phyloP scores from a whole-genome alignment of 2,797 vertebrate species.

The Acanthis flammea region DNA sequence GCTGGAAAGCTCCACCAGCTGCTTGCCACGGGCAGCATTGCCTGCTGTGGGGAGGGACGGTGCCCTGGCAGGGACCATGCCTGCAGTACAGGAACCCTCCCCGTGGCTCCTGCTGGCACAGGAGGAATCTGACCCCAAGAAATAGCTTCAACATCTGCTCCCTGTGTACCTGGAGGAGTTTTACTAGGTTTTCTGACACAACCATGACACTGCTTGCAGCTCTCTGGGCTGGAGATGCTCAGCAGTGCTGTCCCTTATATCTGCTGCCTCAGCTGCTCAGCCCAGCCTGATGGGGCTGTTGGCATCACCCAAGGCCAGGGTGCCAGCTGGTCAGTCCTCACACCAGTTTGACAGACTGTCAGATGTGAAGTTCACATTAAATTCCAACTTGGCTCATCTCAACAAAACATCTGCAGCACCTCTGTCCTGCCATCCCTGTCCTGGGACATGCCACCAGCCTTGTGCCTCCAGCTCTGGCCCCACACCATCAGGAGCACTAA shows the following conservation, averaged over 20 bases:
- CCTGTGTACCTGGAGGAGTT: neutral
- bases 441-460: neutral
- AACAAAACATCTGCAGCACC: accelerated
- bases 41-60: neutral
- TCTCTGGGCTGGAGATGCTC: neutral
- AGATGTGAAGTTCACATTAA: neutral
- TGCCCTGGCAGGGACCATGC: accelerated
- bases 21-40: accelerated
- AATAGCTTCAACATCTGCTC: conserved; percentile 1
- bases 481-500: neutral
- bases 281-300: accelerated
- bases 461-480: neutral
- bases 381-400: neutral
- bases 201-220: accelerated
- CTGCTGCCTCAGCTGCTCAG: neutral
- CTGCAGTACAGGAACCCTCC: neutral
- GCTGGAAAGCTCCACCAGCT: neutral
- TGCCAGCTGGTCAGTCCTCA: neutral
- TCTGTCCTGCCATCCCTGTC: neutral
- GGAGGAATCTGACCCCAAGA: neutral
- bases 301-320: neutral
- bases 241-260: accelerated
- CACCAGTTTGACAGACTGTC: neutral
- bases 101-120: neutral
- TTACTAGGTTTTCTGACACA: neutral